Conservation (phyloP, 1,140 invertebrate genomes). For the Elymnias hypermnestra region DNA sequence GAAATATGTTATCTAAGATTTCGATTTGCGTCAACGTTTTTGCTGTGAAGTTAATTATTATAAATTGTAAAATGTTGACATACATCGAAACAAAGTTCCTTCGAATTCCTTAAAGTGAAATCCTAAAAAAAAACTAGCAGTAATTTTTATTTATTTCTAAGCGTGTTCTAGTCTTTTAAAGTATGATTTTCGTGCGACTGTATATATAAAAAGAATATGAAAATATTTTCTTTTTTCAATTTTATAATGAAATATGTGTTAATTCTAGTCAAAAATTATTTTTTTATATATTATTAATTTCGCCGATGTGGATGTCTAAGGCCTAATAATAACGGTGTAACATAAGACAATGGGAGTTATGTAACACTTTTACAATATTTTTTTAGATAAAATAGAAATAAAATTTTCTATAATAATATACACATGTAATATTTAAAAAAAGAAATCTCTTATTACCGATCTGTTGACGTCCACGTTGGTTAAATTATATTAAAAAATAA, state of each 20-base stretch:
- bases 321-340: conserved; percentile 10
- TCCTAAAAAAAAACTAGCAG: conserved; percentile 11
- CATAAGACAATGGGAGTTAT: conserved; percentile 2
- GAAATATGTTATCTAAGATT: conserved; percentile 8
- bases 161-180: conserved; percentile 41
- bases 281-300: conserved; percentile 54
- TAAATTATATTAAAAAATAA: conserved; percentile 27
- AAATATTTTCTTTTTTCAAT: conserved; percentile 50
- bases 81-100: conserved; percentile 14
- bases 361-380: conserved; percentile 14
- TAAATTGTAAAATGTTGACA: conserved; percentile 25
- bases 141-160: conserved; percentile 27
- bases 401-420: conserved; percentile 22
- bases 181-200: conserved; percentile 61
- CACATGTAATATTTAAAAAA: conserved; percentile 8
- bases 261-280: conserved; percentile 66
- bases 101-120: not conserved
- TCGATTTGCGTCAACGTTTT: conserved; percentile 24
- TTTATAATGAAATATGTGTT: conserved; percentile 59
- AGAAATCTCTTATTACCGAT: conserved; percentile 14
- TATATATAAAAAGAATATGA: conserved; percentile 35
- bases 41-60: conserved; percentile 25
- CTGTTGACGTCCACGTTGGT: conserved; percentile 34
- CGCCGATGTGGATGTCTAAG: conserved; percentile 49
- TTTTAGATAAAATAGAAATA: conserved; percentile 19